Evolutionary conservation across 2,113 vertebrate genomes (phyloP), one percentile per base, ranked within the genome.

Genomic region (Colaptes auratus): DNA sequence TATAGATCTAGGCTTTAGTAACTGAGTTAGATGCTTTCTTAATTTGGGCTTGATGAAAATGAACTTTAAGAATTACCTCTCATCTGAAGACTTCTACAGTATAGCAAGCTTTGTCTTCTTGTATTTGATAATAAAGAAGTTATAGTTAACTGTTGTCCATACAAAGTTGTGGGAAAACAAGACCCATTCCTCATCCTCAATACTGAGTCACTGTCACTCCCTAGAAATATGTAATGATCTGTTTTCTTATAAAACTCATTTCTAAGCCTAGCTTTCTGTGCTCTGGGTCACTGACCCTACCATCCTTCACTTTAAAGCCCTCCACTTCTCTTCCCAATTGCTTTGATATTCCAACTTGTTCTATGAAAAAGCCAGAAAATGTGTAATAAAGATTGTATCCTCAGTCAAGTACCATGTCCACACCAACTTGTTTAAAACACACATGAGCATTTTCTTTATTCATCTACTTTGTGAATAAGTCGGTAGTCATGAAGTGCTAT

Each of bases 21-120:
- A 59, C 14, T 15, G 39, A 46, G 10, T 30, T 84, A n/a, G 12
- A 33, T 76, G 3, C 11, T 85, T 75, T 8, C 25, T 79, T 88
- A 30, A 42, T 17, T 7, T 76, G 16, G 5, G 15, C 75, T 60
- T 20, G 36, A 2, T 60, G 24, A 72, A 85, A 93, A 87, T 25
- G 28, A 75, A 42, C 12, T 7, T 30, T n/a, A 75, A 21, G 52
- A n/a, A 19, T 6, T 66, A 30, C 12, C 3, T 70, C 15, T 58
- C 4, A 6, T 12, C 17, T 74, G 46, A 64, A 71, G 25, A 27
- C 14, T 85, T 55, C 8, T 28, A n/a, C 6, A 46, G 13, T 10
- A n/a, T 8, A 5, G 11, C n/a, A 60, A 31, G 5, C 5, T 85
- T 63, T 2, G 1, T 42, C 7, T 0, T 67, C 27, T 23, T 2